Evolutionary conservation across 2,113 vertebrate genomes (phyloP), one percentile per base, ranked within the genome.

Genomic region (Oncorhynchus clarkii): DNA sequence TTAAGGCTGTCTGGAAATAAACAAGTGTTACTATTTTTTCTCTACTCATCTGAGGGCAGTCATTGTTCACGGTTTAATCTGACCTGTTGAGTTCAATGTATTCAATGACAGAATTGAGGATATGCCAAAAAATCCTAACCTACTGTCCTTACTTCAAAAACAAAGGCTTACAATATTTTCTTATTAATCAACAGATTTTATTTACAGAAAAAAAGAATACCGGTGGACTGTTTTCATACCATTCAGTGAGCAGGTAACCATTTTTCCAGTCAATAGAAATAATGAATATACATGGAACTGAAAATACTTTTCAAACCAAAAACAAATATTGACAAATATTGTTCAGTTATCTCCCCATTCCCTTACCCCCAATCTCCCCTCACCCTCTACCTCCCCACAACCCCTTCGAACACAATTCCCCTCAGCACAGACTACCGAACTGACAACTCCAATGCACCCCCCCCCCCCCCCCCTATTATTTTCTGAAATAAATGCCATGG

Each of bases 131-230:
- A 62, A 2, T 22, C 59, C 59, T 11, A 62, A 62, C n/a, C 59
- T 11, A 0, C 8, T 6, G 22, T 68, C 5, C 5, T 68, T 68
- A 34, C 18, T 6, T 45, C 9, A 31, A 14, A 16, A 7, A 31
- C 8, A 26, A 22, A 73, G 34, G 24, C 45, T 77, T 72, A 57
- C 39, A 11, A 45, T 75, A 83, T 73, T 71, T 72, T 81, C 79
- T 88, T 93, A 93, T 92, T 92, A 93, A 93, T 92, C 87, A 93
- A 93, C 92, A 92, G 80, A 91, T 86, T 94, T 93, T 94, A 94
- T 94, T 94, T 94, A 93, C 93, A 93, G 85, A 93, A 93, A 91
- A 85, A 82, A 91, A 45, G 2, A 45, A 91, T 90, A 88, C 80
- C 87, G 80, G 84, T 91, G 87, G 87, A 87, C 82, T 75, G 85